phyloP scores from a whole-genome alignment of 2,113 vertebrate genomes.

The Toxotes jaculatrix region DNA sequence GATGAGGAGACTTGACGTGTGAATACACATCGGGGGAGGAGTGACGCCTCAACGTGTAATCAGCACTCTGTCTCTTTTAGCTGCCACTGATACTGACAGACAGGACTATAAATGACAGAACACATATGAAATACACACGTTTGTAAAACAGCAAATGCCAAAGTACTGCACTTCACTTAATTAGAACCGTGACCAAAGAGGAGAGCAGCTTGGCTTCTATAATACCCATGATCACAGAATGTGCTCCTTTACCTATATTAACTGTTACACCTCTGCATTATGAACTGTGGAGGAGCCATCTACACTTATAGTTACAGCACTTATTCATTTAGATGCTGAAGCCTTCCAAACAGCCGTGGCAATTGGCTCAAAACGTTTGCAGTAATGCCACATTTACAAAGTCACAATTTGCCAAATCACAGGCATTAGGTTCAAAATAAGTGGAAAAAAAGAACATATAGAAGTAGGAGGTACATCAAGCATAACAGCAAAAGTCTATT shows the following conservation, averaged over 20 bases:
- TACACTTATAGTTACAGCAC: not conserved
- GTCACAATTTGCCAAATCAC: too few relatives aligned
- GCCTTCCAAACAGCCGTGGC: not conserved
- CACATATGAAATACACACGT: not conserved
- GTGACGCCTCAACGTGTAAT: conserved; percentile 13
- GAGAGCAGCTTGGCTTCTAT: conserved; percentile 1
- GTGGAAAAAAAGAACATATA: not conserved
- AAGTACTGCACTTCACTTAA: not conserved
- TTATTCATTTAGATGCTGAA: not conserved
- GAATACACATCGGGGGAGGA: conserved; percentile 32
- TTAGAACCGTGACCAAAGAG: not conserved
- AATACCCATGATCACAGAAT: not conserved
- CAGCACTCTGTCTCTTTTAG: conserved; percentile 9
- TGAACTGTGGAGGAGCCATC: not conserved
- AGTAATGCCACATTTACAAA: not conserved
- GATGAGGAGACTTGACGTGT: conserved; percentile 22
- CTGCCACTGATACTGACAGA: conserved; percentile 31
- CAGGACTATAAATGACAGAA: conserved; percentile 20
- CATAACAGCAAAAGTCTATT: too few relatives aligned
- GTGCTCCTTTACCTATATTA: not conserved
- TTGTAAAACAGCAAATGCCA: not conserved
- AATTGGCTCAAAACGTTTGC: too few relatives aligned
- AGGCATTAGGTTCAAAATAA: too few relatives aligned
- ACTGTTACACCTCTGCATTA: not conserved
- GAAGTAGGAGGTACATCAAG: too few relatives aligned